Percentiles rank a stretch among this genome's conserved stretches.
Conservation (phyloP, 1,140 invertebrate species). For the Atta texana region DNA sequence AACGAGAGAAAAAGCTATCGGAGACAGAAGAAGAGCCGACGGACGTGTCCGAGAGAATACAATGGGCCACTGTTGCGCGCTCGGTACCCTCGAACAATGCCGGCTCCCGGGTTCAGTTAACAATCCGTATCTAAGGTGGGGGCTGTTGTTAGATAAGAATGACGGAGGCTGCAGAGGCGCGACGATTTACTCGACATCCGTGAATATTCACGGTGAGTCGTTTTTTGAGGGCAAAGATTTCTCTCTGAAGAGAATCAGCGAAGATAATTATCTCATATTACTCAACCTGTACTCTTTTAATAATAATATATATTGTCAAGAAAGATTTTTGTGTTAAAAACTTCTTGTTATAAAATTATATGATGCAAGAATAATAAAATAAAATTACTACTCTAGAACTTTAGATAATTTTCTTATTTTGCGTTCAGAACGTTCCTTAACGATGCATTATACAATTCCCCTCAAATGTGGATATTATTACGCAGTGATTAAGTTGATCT, state of each 20-base stretch:
- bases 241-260: neutral
- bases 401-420: slow-evolving; percentile 3
- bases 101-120: slow-evolving; percentile 78
- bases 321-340: neutral
- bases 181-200: slow-evolving; percentile 37
- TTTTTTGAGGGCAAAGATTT: slow-evolving; percentile 46
- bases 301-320: slow-evolving; percentile 8
- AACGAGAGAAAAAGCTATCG: slow-evolving; percentile 71
- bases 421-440: slow-evolving; percentile 7
- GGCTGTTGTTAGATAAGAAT: slow-evolving; percentile 76
- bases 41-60: slow-evolving; percentile 74
- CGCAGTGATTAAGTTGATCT: slow-evolving; percentile 1
- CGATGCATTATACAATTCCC: neutral
- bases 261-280: slow-evolving; percentile 3
- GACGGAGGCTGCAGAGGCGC: slow-evolving; percentile 64
- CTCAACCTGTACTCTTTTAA: neutral
- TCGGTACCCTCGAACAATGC: slow-evolving; percentile 76
- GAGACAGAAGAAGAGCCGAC: slow-evolving; percentile 59
- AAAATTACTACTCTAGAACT: neutral
- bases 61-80: slow-evolving; percentile 77
- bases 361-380: neutral
- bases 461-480: slow-evolving; percentile 19
- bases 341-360: neutral
- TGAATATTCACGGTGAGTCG: slow-evolving; percentile 52
- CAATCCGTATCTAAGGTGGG: slow-evolving; percentile 77